These are phyloP conservation scores for Lithophane semibrunnea DNA, from an alignment of 2,888 invertebrate genomes.

Conservation along the genomic window DNA sequence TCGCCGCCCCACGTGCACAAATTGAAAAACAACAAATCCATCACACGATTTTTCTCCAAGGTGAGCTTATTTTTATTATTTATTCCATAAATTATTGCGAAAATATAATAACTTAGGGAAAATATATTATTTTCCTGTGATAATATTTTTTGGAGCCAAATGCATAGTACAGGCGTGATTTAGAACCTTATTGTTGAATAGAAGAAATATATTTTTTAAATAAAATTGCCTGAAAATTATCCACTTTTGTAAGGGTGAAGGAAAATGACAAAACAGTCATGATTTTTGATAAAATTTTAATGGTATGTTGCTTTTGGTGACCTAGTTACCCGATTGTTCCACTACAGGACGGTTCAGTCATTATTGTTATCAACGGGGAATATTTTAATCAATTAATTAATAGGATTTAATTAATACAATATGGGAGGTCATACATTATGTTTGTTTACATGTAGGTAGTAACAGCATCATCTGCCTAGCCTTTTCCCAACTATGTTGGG, in stretches of 20 bases:
- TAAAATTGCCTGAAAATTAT: background rate
- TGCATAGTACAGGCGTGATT: constrained; percentile 11
- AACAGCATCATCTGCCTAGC: too few species aligned
- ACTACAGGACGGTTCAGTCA: background rate
- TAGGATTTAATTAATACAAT: background rate
- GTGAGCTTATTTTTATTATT: constrained; percentile 43
- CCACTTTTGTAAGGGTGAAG: background rate
- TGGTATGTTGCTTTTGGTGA: constrained; percentile 24
- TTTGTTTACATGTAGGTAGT: background rate
- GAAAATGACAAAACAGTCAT: background rate
- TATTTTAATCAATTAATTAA: constrained; percentile 9
- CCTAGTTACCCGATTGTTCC: constrained; percentile 43
- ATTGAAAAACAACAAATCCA: constrained; percentile 44
- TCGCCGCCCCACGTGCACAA: constrained; percentile 31
- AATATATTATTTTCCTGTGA: background rate
- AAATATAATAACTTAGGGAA: background rate
- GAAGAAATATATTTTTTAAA: background rate
- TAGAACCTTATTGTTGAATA: background rate
- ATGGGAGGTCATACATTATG: background rate
- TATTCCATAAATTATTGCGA: background rate
- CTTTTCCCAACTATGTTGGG: too few species aligned
- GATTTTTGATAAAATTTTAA: constrained; percentile 18
- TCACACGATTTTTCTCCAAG: constrained; percentile 55
- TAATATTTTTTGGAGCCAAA: background rate
- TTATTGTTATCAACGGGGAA: constrained; percentile 22